Conservation (phyloP, 2,797 vertebrate species). For the Valencia hispanica region DNA sequence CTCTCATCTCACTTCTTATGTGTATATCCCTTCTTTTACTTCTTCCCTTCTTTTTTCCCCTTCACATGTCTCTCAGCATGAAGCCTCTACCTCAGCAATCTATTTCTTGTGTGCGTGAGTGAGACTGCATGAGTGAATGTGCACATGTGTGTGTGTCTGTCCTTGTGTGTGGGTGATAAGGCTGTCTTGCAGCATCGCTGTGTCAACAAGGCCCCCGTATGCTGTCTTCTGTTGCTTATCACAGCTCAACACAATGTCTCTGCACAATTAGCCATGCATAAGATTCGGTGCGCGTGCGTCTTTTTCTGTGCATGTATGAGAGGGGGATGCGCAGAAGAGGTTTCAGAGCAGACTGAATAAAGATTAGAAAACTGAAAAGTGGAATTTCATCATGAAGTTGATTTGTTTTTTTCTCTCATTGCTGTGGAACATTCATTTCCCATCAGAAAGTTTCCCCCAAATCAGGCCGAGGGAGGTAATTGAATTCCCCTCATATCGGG, state of each 20-base stretch:
- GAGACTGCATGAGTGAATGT: neutral
- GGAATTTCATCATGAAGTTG: slow-evolving; percentile 75
- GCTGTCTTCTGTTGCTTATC: slow-evolving; percentile 77
- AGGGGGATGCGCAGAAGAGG: slow-evolving; percentile 15
- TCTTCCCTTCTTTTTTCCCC: slow-evolving; percentile 44
- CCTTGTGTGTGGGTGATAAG: slow-evolving; percentile 73
- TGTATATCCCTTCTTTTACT: slow-evolving; percentile 56
- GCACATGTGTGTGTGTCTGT: slow-evolving; percentile 29
- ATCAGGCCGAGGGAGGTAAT: slow-evolving; percentile 68
- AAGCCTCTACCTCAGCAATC: slow-evolving; percentile 71
- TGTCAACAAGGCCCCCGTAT: slow-evolving; percentile 74
- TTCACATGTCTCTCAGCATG: slow-evolving; percentile 65
- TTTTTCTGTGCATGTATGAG: slow-evolving; percentile 16
- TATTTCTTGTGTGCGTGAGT: slow-evolving; percentile 22
- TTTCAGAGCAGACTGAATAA: slow-evolving; percentile 47
- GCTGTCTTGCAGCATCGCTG: slow-evolving; percentile 77
- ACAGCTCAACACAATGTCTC: slow-evolving; percentile 77
- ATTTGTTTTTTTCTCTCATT: slow-evolving; percentile 75
- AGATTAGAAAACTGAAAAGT: slow-evolving; percentile 68
- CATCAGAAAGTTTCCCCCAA: slow-evolving; percentile 65
- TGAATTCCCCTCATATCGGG: slow-evolving; percentile 72
- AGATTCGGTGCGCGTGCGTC: slow-evolving; percentile 33
- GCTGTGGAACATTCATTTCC: slow-evolving; percentile 71
- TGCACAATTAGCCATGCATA: slow-evolving; percentile 77
- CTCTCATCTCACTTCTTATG: slow-evolving; percentile 66